Evolutionary conservation across 2,113 vertebrate species (phyloP).

Genomic region (Gymnogyps californianus): DNA sequence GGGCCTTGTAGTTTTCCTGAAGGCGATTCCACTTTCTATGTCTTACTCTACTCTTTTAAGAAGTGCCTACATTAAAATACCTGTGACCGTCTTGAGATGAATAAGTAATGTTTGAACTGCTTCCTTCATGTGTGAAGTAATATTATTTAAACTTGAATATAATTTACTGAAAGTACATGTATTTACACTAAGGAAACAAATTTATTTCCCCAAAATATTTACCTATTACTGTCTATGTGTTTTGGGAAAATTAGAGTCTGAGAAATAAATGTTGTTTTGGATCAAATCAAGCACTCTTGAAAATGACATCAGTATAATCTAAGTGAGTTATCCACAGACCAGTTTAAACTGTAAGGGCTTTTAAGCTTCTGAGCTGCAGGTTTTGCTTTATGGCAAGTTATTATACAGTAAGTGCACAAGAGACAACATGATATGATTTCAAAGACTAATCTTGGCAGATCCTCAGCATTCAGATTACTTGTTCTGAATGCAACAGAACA

Average conservation of each 20-base stretch:
- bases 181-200: background rate
- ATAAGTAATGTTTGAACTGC: background rate
- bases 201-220: background rate
- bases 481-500: background rate
- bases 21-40: accelerated
- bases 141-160: background rate
- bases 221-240: background rate
- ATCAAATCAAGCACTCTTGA: conserved; percentile 16
- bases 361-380: background rate
- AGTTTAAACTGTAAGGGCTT: conserved; percentile 24
- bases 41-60: background rate
- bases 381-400: conserved; percentile 47
- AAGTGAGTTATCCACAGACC: background rate
- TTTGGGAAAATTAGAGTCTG: background rate
- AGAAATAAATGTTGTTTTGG: conserved; percentile 8
- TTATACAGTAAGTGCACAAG: conserved; percentile 31
- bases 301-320: conserved; percentile 44
- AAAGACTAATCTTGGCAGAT: conserved; percentile 27
- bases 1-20: background rate
- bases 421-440: conserved; percentile 19
- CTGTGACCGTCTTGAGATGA: background rate
- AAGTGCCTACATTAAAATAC: background rate
- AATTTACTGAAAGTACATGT: background rate
- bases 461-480: conserved; percentile 33
- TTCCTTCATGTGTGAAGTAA: background rate